Conservation (phyloP, 1,140 invertebrate genomes). For the Panulirus ornatus region DNA sequence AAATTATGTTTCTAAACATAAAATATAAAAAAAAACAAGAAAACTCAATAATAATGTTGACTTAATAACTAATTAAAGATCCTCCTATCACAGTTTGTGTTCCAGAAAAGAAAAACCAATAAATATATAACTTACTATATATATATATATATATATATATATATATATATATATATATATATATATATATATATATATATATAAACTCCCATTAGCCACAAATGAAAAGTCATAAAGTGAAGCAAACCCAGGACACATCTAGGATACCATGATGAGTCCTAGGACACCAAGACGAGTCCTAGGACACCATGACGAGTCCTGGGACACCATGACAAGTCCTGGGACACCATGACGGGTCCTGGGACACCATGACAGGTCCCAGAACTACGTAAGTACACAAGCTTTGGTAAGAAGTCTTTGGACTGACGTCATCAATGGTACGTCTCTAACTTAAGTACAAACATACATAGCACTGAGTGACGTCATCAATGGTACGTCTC, state of each 20-base stretch:
- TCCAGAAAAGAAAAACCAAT: constrained; percentile 37
- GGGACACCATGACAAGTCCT: too few species aligned
- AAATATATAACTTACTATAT: constrained; percentile 8
- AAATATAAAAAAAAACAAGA: not conserved
- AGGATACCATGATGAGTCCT: not conserved
- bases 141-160: constrained; percentile 6
- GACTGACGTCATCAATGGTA: constrained; percentile 3
- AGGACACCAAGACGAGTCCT: too few species aligned
- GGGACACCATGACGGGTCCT: too few species aligned
- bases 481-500: too few species aligned
- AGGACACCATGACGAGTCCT: too few species aligned
- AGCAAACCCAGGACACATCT: not conserved
- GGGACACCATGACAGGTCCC: too few species aligned
- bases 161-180: not conserved
- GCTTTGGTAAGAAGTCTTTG: constrained; percentile 54
- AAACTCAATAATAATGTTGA: constrained; percentile 27
- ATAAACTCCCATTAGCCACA: too few species aligned
- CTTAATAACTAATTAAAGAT: constrained; percentile 63
- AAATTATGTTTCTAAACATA: constrained; percentile 16
- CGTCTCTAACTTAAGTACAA: constrained; percentile 34
- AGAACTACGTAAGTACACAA: constrained; percentile 37
- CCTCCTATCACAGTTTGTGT: constrained; percentile 67
- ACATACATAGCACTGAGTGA: constrained; percentile 46
- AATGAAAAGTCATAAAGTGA: not conserved
- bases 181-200: not conserved